Evolutionary conservation across 1,140 invertebrate genomes (phyloP), one percentile per base, ranked within the genome.

Genomic region (Octopus bimaculoides): DNA sequence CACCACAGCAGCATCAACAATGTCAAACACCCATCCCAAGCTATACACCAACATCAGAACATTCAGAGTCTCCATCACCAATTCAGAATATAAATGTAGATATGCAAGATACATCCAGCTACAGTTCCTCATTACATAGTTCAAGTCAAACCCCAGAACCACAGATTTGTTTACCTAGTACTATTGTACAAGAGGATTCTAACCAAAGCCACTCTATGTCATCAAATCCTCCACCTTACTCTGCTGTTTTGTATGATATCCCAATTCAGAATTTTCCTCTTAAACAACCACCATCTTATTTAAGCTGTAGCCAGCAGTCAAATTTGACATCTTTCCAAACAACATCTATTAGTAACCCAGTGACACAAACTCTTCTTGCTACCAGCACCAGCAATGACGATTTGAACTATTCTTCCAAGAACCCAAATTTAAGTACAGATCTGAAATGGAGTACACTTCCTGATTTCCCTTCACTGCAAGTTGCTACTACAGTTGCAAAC

Each of bases 201-300:
- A 71, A 71, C 26, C 66, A 71, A 71, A 71, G 66, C 71, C 81
- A 79, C 56, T 82, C 83, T 52, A 84, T 81, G 54, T 80, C 86
- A 5, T 82, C 83, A 61, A 86, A 85, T 20, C 87, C 87, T 14
- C 87, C 87, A 14, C 86, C 87, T n/a, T 88, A 88, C 81, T 84
- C 86, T 6, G 79, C 80, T 10, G 82, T 83, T 2, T 81, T 82
- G 26, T 83, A 84, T 73, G 82, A 85, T 56, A 81, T 84, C 56
- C 82, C 83, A 56, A 82, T 85, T 55, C 69, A 83, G 12, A 82
- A 81, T 55, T 86, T 81, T 56, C 52, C 85, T 41, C 80, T 90
- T 56, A 90, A 90, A 80, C 90, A 90, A 77, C 88, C 88, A 17
- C 89, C 88, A 26, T 83, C 87, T 10, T 91, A 89, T 82, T 88